Conservation (phyloP, 92 coral and sea anemone species). For the Paramuricea clavata region DNA sequence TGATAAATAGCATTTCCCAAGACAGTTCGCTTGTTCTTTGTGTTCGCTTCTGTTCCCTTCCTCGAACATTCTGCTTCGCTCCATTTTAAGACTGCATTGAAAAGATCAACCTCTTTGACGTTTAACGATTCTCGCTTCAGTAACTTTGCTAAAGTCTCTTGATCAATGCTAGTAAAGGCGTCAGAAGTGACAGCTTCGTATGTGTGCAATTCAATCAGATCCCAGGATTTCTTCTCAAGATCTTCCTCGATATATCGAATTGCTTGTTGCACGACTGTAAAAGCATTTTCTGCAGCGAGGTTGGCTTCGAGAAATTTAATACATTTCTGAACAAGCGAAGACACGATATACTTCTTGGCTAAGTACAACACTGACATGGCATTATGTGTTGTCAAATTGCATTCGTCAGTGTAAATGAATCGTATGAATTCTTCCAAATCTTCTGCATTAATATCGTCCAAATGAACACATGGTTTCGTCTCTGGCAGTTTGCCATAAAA, state of each 20-base stretch:
- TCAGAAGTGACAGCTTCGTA: constrained; percentile 63
- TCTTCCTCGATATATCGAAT: constrained; percentile 38
- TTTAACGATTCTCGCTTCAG: constrained; percentile 51
- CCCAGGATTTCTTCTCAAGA: constrained; percentile 63
- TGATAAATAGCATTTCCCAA: constrained; percentile 72
- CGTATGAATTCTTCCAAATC: background rate
- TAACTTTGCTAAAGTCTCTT: constrained; percentile 39
- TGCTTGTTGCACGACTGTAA: constrained; percentile 60
- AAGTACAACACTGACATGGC: too few relatives aligned
- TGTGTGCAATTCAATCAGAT: constrained; percentile 61
- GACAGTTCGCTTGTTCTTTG: constrained; percentile 56
- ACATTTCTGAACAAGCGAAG: constrained; percentile 64
- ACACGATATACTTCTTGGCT: too few relatives aligned
- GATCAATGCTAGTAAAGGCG: constrained; percentile 46
- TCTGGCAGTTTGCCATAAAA: background rate
- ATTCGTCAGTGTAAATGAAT: background rate
- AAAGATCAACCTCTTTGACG: constrained; percentile 54
- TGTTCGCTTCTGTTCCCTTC: constrained; percentile 17
- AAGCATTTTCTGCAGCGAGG: constrained; percentile 56
- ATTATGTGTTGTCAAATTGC: too few relatives aligned
- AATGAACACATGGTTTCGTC: background rate
- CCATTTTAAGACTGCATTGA: too few relatives aligned
- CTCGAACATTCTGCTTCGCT: too few relatives aligned
- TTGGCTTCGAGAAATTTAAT: constrained; percentile 18
- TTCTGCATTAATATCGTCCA: background rate